A percentile compares a stretch with the other conserved stretches of the same genome.
Evolutionary conservation across 2,797 vertebrate genomes (phyloP).

Genomic region (Acrossocheilus wenchowensis): DNA sequence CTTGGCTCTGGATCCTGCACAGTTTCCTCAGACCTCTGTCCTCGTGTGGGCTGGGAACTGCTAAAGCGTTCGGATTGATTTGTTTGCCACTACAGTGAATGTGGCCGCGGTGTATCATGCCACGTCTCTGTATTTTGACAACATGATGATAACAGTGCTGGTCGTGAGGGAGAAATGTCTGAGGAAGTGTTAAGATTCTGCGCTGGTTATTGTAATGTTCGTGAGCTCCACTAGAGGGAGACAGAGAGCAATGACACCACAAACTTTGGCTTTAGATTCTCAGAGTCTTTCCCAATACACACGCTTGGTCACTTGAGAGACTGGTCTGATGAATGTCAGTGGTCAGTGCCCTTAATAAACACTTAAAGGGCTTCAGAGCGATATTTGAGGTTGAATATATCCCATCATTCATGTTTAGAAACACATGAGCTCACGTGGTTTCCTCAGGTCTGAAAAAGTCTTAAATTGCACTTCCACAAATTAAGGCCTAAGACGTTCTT

Average conservation of each 20-base stretch:
- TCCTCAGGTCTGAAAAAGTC: neutral
- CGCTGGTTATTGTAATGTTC: neutral
- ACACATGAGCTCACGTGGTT: neutral
- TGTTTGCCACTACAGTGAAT: constrained; percentile 38
- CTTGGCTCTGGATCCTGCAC: constrained; percentile 24
- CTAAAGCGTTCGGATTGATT: constrained; percentile 17
- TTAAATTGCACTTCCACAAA: neutral
- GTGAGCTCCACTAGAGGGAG: constrained; percentile 35
- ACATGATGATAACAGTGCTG: neutral
- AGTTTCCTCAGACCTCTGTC: constrained; percentile 46
- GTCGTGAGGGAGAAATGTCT: neutral
- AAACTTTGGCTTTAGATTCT: neutral
- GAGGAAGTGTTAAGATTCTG: neutral
- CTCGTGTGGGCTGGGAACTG: constrained; percentile 31
- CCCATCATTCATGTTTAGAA: neutral
- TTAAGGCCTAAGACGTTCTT: neutral
- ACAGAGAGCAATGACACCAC: neutral
- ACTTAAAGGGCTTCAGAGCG: neutral
- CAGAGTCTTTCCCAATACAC: neutral
- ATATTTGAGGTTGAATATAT: neutral
- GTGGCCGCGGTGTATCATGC: neutral
- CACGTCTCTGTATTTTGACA: constrained; percentile 6
- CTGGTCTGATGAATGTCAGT: neutral
- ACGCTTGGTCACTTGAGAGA: neutral
- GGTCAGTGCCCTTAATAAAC: neutral